Percentiles rank a stretch among this genome's conserved stretches.
phyloP scores from a whole-genome alignment of 2,888 invertebrate species.

The Drosophila nr. medialis region DNA sequence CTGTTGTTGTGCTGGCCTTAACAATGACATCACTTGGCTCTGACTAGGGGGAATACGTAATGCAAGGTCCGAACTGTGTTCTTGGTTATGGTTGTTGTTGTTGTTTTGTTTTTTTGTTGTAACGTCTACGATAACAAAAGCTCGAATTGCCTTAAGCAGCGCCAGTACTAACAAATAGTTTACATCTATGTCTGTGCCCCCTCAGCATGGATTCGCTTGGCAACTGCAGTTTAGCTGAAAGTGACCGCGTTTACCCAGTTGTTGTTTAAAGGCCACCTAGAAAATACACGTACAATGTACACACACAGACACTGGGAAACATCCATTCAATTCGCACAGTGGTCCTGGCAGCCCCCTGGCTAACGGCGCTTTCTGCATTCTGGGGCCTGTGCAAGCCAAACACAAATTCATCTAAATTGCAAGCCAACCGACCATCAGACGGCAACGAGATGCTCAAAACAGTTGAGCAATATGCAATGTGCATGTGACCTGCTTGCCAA shows the following conservation, averaged over 20 bases:
- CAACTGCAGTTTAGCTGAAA: conserved; percentile 53
- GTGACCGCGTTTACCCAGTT: conserved; percentile 47
- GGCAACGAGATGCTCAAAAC: conserved; percentile 36
- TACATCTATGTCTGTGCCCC: conserved; percentile 34
- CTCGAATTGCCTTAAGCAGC: conserved; percentile 51
- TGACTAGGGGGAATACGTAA: conserved; percentile 30
- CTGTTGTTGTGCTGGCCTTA: conserved; percentile 39
- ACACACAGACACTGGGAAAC: conserved; percentile 13
- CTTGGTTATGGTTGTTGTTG: neutral
- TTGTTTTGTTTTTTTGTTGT: neutral
- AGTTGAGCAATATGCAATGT: conserved; percentile 2
- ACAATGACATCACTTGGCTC: conserved; percentile 53
- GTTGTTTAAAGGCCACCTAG: conserved; percentile 40
- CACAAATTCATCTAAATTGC: conserved; percentile 64
- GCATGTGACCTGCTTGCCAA: conserved; percentile 58
- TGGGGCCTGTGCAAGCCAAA: conserved; percentile 37
- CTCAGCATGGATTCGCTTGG: conserved; percentile 6
- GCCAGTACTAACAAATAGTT: conserved; percentile 46
- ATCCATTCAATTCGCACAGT: conserved; percentile 58
- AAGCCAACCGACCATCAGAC: conserved; percentile 56
- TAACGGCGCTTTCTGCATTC: neutral
- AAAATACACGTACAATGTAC: conserved; percentile 7
- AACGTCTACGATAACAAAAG: conserved; percentile 56
- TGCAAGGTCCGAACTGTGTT: conserved; percentile 15
- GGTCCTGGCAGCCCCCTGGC: conserved; percentile 14